Evolutionary conservation across 2,113 vertebrate species (phyloP).

Genomic region (Podarcis raffonei): DNA sequence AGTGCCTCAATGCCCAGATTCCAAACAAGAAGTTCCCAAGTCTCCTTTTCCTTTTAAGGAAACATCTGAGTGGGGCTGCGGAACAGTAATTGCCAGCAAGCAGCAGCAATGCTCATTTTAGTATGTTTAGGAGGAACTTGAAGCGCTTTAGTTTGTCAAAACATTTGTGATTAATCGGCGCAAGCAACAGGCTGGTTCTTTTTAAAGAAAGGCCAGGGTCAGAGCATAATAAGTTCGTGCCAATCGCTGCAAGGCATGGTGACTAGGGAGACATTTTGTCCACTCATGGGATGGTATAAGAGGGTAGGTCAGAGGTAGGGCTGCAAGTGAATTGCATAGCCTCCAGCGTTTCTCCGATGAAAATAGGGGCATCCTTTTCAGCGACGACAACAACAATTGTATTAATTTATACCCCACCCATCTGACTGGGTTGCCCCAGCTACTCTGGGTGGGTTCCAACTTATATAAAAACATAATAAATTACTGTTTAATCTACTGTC

Average conservation of each 20-base stretch:
- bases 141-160: slow-evolving; percentile 70
- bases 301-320: background rate
- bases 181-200: slow-evolving; percentile 65
- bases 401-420: too few species aligned
- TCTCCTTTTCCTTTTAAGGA: slow-evolving; percentile 83
- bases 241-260: slow-evolving; percentile 24
- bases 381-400: too few species aligned
- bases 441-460: too few species aligned
- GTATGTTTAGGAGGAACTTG: slow-evolving; percentile 76
- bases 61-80: slow-evolving; percentile 65
- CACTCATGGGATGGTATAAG: background rate
- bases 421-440: too few species aligned
- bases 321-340: background rate
- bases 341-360: too few species aligned
- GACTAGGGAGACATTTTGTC: slow-evolving; percentile 11
- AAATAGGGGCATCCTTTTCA: too few species aligned
- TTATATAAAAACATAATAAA: too few species aligned
- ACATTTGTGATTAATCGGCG: slow-evolving; percentile 68
- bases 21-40: slow-evolving; percentile 65
- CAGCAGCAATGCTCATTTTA: slow-evolving; percentile 62
- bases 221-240: slow-evolving; percentile 52
- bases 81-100: slow-evolving; percentile 55
- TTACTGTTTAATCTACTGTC: too few species aligned
- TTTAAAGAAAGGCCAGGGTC: slow-evolving; percentile 69
- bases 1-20: slow-evolving; percentile 41